Conservation (phyloP, 2,797 vertebrate species). For the Lacerta viridis region DNA sequence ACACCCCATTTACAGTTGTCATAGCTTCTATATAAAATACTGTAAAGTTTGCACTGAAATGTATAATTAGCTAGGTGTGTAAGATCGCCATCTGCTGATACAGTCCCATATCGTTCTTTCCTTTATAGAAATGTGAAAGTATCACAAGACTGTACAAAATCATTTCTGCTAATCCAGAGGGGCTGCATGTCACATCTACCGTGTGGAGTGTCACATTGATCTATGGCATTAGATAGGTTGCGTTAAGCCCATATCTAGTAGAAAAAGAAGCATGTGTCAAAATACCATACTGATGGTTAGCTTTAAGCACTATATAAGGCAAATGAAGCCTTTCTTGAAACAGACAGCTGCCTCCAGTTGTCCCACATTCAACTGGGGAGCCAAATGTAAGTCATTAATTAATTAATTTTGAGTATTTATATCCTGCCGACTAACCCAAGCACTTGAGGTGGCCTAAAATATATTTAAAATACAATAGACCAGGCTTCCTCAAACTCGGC, state of each 20-base stretch:
- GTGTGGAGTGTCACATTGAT: rapidly evolving
- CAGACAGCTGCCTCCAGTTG: background rate
- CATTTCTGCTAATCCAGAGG: background rate
- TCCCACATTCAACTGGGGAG: no score
- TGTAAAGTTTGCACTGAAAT: background rate
- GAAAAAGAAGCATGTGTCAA: background rate
- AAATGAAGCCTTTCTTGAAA: background rate
- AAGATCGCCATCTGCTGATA: slow-evolving; percentile 69
- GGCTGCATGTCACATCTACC: background rate
- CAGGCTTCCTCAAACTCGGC: no score
- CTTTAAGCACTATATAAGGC: background rate
- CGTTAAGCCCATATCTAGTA: background rate
- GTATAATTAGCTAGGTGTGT: slow-evolving; percentile 38
- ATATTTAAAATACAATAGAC: no score
- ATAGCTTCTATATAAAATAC: rapidly evolving
- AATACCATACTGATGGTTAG: background rate
- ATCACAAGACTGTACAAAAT: background rate
- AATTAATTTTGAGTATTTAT: no score
- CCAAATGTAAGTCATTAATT: background rate
- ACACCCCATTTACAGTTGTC: background rate
- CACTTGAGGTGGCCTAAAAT: no score
- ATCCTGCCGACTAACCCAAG: no score
- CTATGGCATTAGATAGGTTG: rapidly evolving
- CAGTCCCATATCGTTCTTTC: background rate
- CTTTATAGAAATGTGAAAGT: background rate